These are phyloP conservation scores for Clarias pachynema DNA, from an alignment of 2,797 vertebrate species.

Conservation along the genomic window DNA sequence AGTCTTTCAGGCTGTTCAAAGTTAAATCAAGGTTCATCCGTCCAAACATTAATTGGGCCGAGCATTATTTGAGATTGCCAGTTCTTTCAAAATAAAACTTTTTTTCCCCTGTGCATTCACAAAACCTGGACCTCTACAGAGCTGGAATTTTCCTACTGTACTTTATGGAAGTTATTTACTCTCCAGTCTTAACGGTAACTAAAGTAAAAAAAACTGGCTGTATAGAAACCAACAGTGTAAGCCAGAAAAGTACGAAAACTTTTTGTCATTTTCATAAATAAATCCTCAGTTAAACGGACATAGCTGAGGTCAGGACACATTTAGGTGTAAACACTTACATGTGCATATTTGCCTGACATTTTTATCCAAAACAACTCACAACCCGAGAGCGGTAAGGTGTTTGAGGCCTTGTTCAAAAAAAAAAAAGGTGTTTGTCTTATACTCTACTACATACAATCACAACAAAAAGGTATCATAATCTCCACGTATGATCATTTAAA, in stretches of 20 bases:
- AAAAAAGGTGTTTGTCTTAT: no score
- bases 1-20: not conserved
- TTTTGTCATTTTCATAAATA: not conserved
- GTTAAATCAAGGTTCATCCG: slow-evolving; percentile 1
- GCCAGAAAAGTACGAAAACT: not conserved
- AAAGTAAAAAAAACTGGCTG: not conserved
- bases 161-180: not conserved
- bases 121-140: not conserved
- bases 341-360: not conserved
- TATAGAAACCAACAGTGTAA: not conserved
- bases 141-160: not conserved
- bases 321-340: not conserved
- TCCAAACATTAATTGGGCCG: not conserved
- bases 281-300: not conserved
- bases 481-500: no score
- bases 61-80: not conserved
- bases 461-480: no score
- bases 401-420: not conserved
- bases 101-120: not conserved
- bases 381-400: no score
- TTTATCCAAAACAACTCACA: not conserved
- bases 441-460: no score
- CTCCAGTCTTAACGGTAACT: not conserved
- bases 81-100: not conserved
- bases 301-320: not conserved